phyloP scores from a whole-genome alignment of 2,797 vertebrate species.

The Pachyuromys duprasi region DNA sequence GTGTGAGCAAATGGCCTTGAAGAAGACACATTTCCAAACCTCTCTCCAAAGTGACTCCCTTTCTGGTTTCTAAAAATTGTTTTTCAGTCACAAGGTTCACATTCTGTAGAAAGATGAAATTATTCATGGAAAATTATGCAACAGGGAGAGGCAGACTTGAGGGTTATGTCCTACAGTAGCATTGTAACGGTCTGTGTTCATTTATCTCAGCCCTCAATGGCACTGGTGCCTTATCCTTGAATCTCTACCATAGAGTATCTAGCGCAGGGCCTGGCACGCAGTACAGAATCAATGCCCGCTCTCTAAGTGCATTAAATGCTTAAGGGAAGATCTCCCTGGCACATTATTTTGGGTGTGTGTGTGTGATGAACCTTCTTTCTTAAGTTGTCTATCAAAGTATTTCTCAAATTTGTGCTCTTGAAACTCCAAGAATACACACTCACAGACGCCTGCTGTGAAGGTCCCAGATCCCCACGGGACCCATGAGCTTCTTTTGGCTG shows the following conservation, averaged over 20 bases:
- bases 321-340: neutral
- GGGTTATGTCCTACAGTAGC: neutral
- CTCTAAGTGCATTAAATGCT: conserved; percentile 8
- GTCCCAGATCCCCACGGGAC: neutral
- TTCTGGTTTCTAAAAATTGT: neutral
- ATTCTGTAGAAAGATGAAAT: neutral
- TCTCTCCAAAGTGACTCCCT: neutral
- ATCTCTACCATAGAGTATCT: neutral
- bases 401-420: conserved; percentile 47
- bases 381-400: conserved; percentile 32
- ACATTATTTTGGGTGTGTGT: neutral
- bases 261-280: neutral
- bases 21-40: neutral
- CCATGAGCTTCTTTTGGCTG: neutral
- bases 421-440: conserved; percentile 19
- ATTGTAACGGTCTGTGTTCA: neutral
- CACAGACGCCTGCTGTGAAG: neutral
- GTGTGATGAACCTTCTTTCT: conserved; percentile 7
- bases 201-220: neutral
- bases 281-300: neutral
- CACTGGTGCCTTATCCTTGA: neutral
- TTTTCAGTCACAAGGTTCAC: conserved; percentile 10
- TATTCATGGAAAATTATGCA: neutral
- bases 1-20: neutral
- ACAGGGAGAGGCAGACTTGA: neutral